Evolutionary conservation across 2,797 vertebrate species (phyloP).

Genomic region (Gila robusta): DNA sequence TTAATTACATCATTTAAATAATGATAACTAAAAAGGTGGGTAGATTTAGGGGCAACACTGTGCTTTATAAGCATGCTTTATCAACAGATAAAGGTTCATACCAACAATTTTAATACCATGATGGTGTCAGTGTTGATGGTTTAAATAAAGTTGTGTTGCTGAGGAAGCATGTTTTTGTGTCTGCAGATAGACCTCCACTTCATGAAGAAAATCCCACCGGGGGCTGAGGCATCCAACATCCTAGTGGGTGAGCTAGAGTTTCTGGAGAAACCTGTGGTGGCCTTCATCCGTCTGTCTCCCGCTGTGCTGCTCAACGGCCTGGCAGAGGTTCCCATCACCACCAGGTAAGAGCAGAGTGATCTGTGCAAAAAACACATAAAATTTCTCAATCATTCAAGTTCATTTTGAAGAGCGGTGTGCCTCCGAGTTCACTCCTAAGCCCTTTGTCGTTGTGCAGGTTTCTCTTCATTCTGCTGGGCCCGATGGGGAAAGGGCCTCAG

Average conservation of each 20-base stretch:
- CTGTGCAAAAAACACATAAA: background rate
- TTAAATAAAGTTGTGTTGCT: background rate
- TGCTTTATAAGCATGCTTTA: background rate
- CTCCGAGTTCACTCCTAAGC: background rate
- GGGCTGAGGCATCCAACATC: conserved; percentile 97
- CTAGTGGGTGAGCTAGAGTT: conserved; percentile 98
- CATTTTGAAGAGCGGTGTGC: background rate
- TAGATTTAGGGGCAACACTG: background rate
- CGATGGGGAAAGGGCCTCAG: conserved; percentile 94
- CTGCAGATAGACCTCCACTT: conserved; percentile 96
- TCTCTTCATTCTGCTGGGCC: conserved; percentile 96
- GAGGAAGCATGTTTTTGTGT: conserved; percentile 14
- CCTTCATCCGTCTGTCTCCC: conserved; percentile 93
- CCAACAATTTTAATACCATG: background rate
- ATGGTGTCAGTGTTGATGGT: background rate
- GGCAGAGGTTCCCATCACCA: conserved; percentile 97
- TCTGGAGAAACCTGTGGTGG: conserved; percentile 93
- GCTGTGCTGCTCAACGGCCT: conserved; percentile 94
- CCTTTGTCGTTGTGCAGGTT: conserved; percentile 80
- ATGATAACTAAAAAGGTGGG: background rate
- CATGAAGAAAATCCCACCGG: conserved; percentile 99
- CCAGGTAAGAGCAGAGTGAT: conserved; percentile 80
- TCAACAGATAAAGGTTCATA: background rate
- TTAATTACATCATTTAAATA: background rate
- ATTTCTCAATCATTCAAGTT: background rate